Base-by-base conservation (phyloP, 2,797 vertebrate genomes). In the Halcyon leucocephala region DNA sequence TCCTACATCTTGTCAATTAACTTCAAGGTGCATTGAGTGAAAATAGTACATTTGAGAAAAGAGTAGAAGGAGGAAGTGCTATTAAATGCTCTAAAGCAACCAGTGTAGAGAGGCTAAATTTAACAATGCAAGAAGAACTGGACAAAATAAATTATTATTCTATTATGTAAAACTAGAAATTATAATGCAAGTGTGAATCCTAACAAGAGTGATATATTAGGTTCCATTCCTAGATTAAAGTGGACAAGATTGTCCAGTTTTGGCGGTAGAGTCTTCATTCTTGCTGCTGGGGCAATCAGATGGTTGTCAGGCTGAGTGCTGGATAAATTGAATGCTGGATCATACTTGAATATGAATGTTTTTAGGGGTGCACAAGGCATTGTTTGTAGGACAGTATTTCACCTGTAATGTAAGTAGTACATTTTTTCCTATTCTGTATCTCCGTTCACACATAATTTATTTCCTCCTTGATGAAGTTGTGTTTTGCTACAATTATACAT, bases 1-100 rank as follows among this genome's bases (percentile, higher is more conserved):
- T 70, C 86, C 39, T 94, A 58, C 19, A 41, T 72, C 82, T 91
- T 97, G 94, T 91, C 86, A 93, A 57, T 95, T 96, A 96, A 81
- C 35, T 57, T 86, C 85, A 89, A 97, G 37, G 89, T 95, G 81
- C 77, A 39, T 42, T 86, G 67, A 78, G 60, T 95, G 61, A 96
- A 95, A 97, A 88, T 89, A 91, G 90, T 84, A 62, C 91, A 86
- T 79, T 67, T 90, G 94, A 66, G 93, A 94, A 70, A 66, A 69
- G 77, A 95, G 87, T 67, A 54, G 80, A 42, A 62, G 48, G 60
- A 96, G 37, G 77, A 78, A 65, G 24, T 85, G 89, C 78, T 95
- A 81, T 96, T 96, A 93, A 97, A 93, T 33, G 46, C 44, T 70
- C 60, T 72, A 66, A 81, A 88, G 52, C 74, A 91, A 60, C 48